Evolutionary conservation across 2,888 invertebrate genomes (phyloP), one percentile per base, ranked within the genome.

Genomic region (Hypsopygia costalis): DNA sequence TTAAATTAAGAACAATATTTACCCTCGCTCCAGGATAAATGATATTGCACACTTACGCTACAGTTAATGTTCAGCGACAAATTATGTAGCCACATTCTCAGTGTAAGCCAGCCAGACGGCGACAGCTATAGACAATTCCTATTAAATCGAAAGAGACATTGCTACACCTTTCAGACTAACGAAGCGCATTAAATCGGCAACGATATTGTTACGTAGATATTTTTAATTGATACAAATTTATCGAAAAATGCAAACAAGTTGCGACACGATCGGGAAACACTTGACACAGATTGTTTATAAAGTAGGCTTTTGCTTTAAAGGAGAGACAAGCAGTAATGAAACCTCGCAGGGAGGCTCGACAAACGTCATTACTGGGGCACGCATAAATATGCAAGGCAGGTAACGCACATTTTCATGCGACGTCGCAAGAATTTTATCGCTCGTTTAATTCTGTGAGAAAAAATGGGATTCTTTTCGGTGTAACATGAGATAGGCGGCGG

Each of bases 311-410:
- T 75, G 72, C 64, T 74, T 74, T 69, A 65, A 65, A 55, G 51
- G 58, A 55, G 66, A 77, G 77, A 74, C 74, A 68, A 70, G 70
- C 69, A 53, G 71, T 85, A 85, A 85, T 85, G 81, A 82, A 80
- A 77, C 70, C 69, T 58, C 68, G 69, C 67, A 66, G 61, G 66
- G 66, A 70, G 72, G 70, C 77, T 79, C 81, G 67, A 74, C 85
- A 85, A 87, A 85, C 81, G 82, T 88, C 86, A 88, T 88, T 87
- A 88, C 85, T 69, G 69, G 69, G 77, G 66, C 76, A 81, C 83
- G 76, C 82, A 87, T 88, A 87, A 88, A 85, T 87, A 88, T 88
- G 88, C 88, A 87, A 81, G 88, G 75, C 88, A 86, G 86, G 88
- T 87, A 82, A 86, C 85, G 86, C 81, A 87, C 86, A 87, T 88